Percentiles rank a stretch among this genome's conserved stretches.
Conservation (phyloP, 1,140 invertebrate genomes). For the Zaprionus ghesquierei region DNA sequence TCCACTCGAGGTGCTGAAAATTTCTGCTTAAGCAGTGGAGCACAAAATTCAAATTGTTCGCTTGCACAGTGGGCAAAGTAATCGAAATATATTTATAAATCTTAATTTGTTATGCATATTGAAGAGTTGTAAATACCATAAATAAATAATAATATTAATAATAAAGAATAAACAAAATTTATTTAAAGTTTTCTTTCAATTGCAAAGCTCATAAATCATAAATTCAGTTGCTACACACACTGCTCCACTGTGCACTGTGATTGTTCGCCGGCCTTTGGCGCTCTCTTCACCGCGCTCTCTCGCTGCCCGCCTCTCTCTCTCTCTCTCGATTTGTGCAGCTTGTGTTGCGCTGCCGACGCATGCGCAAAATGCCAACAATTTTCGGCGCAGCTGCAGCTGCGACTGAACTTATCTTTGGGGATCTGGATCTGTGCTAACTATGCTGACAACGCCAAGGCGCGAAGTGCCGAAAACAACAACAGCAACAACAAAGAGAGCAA, state of each 20-base stretch:
- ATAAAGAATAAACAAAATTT: background rate
- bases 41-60: conserved; percentile 48
- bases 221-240: background rate
- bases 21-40: conserved; percentile 34
- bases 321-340: background rate
- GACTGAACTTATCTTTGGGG: conserved; percentile 70
- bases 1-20: conserved; percentile 64
- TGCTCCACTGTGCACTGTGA: conserved; percentile 35
- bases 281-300: background rate
- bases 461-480: conserved; percentile 70
- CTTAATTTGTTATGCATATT: too few species aligned
- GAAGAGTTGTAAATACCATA: background rate
- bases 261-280: conserved; percentile 7
- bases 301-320: background rate
- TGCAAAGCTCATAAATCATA: background rate
- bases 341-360: conserved; percentile 49
- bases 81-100: background rate
- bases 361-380: conserved; percentile 77
- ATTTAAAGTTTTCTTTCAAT: background rate
- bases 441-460: conserved; percentile 60
- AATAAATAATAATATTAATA: background rate
- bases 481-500: conserved; percentile 16
- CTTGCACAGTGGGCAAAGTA: conserved; percentile 24
- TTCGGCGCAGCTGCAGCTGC: conserved; percentile 65
- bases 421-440: conserved; percentile 73